Percentiles rank a stretch among this genome's conserved stretches.
These are phyloP conservation scores for Diarsia mendica DNA, from an alignment of 2,888 invertebrate genomes.

Conservation along the genomic window DNA sequence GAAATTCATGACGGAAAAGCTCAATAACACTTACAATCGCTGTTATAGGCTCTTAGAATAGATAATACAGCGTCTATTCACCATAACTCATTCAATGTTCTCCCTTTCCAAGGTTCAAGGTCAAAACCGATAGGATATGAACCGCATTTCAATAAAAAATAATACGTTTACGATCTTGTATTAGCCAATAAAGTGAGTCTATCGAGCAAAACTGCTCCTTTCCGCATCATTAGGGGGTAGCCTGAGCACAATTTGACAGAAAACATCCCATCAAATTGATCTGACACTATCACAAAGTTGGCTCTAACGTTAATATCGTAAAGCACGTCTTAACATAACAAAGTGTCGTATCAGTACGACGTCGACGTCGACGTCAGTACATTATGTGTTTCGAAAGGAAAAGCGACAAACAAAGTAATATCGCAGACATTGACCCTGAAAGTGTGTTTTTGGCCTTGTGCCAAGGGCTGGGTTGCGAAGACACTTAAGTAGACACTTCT, in stretches of 20 bases:
- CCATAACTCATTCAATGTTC: not conserved
- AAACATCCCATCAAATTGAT: slow-evolving; percentile 43
- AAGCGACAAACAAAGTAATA: slow-evolving; percentile 64
- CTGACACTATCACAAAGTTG: slow-evolving; percentile 20
- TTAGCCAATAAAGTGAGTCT: slow-evolving; percentile 1
- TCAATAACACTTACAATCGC: not conserved
- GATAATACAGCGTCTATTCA: not conserved
- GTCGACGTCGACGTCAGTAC: slow-evolving; percentile 41
- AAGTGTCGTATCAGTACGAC: slow-evolving; percentile 33
- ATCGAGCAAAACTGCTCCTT: slow-evolving; percentile 10
- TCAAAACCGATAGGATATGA: not conserved
- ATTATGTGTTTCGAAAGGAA: slow-evolving; percentile 43
- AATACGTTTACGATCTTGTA: not conserved
- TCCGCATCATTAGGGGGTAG: slow-evolving; percentile 1
- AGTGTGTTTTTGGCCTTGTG: slow-evolving; percentile 48
- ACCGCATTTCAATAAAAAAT: slow-evolving; percentile 10
- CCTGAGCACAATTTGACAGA: slow-evolving; percentile 19
- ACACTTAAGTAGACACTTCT: slow-evolving; percentile 36
- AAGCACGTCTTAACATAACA: slow-evolving; percentile 41
- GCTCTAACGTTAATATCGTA: slow-evolving; percentile 48
- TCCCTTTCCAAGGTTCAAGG: slow-evolving; percentile 1
- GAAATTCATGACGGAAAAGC: no score
- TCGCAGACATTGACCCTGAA: slow-evolving; percentile 63
- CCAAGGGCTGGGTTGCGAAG: slow-evolving; percentile 42
- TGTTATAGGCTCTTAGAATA: not conserved